Evolutionary conservation across 2,113 vertebrate genomes (phyloP).

Genomic region (Cyanoramphus novaezelandiae): DNA sequence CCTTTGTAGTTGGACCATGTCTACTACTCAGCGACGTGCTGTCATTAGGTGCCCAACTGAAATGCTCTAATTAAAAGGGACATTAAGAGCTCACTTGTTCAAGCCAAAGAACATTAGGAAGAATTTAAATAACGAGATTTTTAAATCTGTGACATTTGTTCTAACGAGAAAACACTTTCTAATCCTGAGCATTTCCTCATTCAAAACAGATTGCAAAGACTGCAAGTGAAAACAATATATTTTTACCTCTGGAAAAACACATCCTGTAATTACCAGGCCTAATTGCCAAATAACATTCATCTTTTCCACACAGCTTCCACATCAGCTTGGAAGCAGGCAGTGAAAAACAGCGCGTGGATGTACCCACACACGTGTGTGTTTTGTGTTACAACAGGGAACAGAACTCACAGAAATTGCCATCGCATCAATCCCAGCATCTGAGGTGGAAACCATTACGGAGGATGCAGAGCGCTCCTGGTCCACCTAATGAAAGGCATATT

Average conservation of each 20-base stretch:
- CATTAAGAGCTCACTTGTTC: slow-evolving; percentile 67
- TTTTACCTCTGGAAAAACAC: neutral
- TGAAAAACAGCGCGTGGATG: neutral
- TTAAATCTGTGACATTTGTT: slow-evolving; percentile 70
- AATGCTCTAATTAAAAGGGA: slow-evolving; percentile 69
- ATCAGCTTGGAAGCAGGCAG: neutral
- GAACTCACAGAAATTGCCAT: neutral
- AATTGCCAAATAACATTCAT: neutral
- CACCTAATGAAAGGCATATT: neutral
- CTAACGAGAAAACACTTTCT: slow-evolving; percentile 69
- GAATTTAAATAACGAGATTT: slow-evolving; percentile 66
- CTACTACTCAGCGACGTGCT: slow-evolving; percentile 7
- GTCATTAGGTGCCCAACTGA: slow-evolving; percentile 8
- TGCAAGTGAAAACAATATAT: slow-evolving; percentile 36
- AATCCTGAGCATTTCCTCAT: slow-evolving; percentile 38
- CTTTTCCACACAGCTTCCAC: neutral
- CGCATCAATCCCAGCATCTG: neutral
- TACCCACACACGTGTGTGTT: neutral
- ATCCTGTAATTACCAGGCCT: neutral
- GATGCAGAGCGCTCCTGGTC: neutral
- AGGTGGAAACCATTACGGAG: rapidly evolving
- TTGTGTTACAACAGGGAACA: neutral
- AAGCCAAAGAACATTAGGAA: slow-evolving; percentile 69
- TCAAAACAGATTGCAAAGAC: slow-evolving; percentile 54
- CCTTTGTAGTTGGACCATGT: neutral